A percentile compares a stretch with the other conserved stretches of the same genome.
Evolutionary conservation across 2,888 invertebrate species (phyloP).

Genomic region (Drosophila meridionalis): DNA sequence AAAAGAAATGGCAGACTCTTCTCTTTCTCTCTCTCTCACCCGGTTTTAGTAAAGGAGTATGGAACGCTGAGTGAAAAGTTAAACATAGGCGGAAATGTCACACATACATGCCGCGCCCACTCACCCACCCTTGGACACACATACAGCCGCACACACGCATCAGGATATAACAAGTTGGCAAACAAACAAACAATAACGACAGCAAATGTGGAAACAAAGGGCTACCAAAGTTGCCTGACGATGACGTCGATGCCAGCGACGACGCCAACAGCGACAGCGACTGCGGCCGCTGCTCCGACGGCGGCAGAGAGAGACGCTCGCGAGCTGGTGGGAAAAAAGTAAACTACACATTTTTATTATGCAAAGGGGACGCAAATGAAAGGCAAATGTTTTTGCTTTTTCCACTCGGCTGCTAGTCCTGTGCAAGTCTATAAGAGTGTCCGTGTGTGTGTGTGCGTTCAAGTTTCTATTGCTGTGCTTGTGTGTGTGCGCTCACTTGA

Average conservation of each 20-base stretch:
- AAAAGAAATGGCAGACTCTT: conserved; percentile 36
- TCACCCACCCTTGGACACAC: conserved; percentile 12
- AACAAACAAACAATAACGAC: conserved; percentile 76
- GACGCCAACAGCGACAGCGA: conserved; percentile 3
- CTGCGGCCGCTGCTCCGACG: conserved; percentile 15
- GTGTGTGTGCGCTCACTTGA: conserved; percentile 66
- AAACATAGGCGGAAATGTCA: conserved; percentile 78
- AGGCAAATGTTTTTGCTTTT: conserved; percentile 79
- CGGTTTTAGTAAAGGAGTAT: conserved; percentile 32
- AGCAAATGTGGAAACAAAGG: conserved; percentile 73
- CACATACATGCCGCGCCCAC: conserved; percentile 68
- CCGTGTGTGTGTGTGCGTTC: conserved; percentile 23
- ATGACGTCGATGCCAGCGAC: conserved; percentile 22
- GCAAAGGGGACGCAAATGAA: conserved; percentile 79
- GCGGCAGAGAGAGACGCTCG: conserved; percentile 25
- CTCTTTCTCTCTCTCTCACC: conserved; percentile 6
- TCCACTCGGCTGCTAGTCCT: conserved; percentile 50
- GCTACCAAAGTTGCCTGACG: conserved; percentile 68
- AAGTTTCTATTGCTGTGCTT: conserved; percentile 29
- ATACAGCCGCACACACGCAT: conserved; percentile 21
- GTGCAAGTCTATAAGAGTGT: conserved; percentile 9
- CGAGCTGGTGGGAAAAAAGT: conserved; percentile 45
- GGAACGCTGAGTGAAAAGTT: conserved; percentile 69
- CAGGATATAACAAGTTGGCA: conserved; percentile 58
- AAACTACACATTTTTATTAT: conserved; percentile 80